Evolutionary conservation across 2,888 invertebrate genomes (phyloP), one percentile per base, ranked within the genome.

Genomic region (Nineta flava): DNA sequence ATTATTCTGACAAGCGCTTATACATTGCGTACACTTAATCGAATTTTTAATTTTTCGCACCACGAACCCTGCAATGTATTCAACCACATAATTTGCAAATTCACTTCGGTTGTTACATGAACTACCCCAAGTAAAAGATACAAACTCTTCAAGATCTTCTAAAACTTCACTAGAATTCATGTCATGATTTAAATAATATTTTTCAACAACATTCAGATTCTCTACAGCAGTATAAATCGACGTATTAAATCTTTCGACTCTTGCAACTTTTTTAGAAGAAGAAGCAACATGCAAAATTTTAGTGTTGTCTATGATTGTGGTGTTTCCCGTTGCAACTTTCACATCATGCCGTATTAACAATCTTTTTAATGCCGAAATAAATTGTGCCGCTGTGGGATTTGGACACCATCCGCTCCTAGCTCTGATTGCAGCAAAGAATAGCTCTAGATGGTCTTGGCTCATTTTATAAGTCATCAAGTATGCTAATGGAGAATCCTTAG

Each of bases 351-450:
- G 45, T 10, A 49, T 35, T 13, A 49, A 19, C 31, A 49, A 35
- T 13, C 40, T 35, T 12, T 49, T 49, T 19, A 46, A 21, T 35
- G 49, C 46, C 26, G 49, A 49, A 46, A 49, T 46, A 38, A 49
- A 49, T 31, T 49, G 49, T 16, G 46, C 16, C 17, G 26, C 49
- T n/a, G 49, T 49, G 7, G 49, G 49, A 17, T 49, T 49, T 35
- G 49, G 49, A 21, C 44, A 44, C 44, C 49, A 49, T 6, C 49
- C 49, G 42, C 44, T 49, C 13, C 44, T 21, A 19, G 32, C 44
- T 9, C 49, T 21, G 44, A 49, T 17, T 13, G 44, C 49, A 34
- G 42, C 26, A 44, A 49, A 49, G 10, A 32, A 32, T 32, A 32
- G 10, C 10, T 32, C 32, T 10, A 32, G 32, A 10, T 32, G 32